These are phyloP conservation scores for Hydrozoanthus gracilis DNA, from an alignment of 92 coral and sea anemone genomes.

Conservation along the genomic window DNA sequence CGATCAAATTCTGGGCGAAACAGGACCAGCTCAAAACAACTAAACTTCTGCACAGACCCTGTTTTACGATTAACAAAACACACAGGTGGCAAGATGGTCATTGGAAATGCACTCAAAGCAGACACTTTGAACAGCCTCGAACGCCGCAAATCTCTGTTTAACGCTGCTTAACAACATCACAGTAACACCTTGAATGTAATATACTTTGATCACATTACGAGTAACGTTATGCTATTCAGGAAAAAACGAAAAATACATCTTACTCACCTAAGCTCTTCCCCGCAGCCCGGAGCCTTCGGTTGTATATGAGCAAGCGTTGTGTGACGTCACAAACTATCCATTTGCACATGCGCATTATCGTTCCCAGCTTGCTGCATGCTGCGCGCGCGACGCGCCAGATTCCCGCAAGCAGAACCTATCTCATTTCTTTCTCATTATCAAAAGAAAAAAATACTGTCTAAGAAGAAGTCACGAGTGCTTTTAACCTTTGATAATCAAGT, in stretches of 20 bases:
- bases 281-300: constrained; percentile 51
- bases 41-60: constrained; percentile 39
- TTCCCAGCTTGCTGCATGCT: constrained; percentile 24
- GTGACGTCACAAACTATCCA: constrained; percentile 29
- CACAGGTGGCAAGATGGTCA: constrained; percentile 49
- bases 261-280: constrained; percentile 48
- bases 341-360: constrained; percentile 19
- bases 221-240: background rate
- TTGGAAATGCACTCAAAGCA: constrained; percentile 14
- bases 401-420: too few relatives aligned
- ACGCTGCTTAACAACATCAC: constrained; percentile 13
- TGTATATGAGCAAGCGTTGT: constrained; percentile 31
- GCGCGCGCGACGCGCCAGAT: background rate
- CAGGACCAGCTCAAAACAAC: background rate
- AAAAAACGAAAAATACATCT: constrained; percentile 26
- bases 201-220: background rate
- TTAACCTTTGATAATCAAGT: too few relatives aligned
- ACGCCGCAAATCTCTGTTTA: background rate
- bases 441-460: too few relatives aligned
- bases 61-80: constrained; percentile 3
- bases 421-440: too few relatives aligned
- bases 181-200: constrained; percentile 3
- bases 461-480: too few relatives aligned
- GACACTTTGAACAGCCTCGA: constrained; percentile 21
- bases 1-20: constrained; percentile 20